phyloP scores from a whole-genome alignment of 92 coral and sea anemone genomes.

The Montipora capitata region DNA sequence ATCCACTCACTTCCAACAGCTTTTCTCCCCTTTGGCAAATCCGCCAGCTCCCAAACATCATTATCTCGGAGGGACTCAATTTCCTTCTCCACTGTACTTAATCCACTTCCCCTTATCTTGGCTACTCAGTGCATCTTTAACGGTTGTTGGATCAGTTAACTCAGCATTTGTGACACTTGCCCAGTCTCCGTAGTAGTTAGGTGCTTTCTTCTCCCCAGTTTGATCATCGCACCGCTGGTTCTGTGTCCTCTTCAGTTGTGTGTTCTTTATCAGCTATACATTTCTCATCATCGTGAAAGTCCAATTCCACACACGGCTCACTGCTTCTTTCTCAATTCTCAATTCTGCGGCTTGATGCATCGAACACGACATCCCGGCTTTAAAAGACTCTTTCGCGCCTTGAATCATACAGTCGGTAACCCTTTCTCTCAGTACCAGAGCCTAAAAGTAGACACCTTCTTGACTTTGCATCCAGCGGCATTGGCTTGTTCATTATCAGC shows the following conservation, averaged over 20 bases:
- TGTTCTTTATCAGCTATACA: neutral
- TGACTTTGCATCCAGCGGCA: slow-evolving; percentile 63
- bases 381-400: slow-evolving; percentile 31
- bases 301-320: slow-evolving; percentile 7
- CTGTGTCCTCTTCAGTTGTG: neutral
- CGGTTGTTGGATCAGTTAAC: slow-evolving; percentile 58
- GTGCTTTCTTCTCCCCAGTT: neutral
- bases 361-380: slow-evolving; percentile 70
- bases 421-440: slow-evolving; percentile 65
- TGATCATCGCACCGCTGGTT: neutral
- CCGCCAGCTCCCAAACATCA: slow-evolving; percentile 60
- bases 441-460: slow-evolving; percentile 62
- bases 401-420: slow-evolving; percentile 57
- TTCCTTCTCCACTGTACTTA: slow-evolving; percentile 49
- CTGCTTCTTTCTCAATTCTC: neutral
- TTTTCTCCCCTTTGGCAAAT: slow-evolving; percentile 37
- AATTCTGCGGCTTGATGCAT: slow-evolving; percentile 38
- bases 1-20: neutral
- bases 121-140: neutral
- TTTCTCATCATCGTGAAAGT: neutral
- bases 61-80: slow-evolving; percentile 31
- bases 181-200: slow-evolving; percentile 1
- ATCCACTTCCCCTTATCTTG: neutral
- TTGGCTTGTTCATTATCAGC: neutral
- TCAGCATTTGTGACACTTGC: slow-evolving; percentile 2